phyloP scores from a whole-genome alignment of 1,140 invertebrate species.

The Ridgeia piscesae region DNA sequence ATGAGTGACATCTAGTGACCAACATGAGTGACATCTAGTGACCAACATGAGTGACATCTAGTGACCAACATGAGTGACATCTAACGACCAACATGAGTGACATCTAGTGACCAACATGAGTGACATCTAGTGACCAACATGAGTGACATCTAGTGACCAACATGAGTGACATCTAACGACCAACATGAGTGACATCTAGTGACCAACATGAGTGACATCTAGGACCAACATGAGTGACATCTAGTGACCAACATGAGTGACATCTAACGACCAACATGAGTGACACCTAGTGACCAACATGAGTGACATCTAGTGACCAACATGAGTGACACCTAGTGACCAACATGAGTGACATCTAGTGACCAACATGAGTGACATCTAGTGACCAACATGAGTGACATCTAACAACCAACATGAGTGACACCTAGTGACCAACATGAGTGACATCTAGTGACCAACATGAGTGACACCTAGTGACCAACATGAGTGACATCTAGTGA shows the following conservation, averaged over 20 bases:
- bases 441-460: conserved; percentile 30
- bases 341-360: background rate
- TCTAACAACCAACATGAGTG: conserved; percentile 32
- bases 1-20: conserved; percentile 54
- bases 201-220: conserved; percentile 7
- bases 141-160: conserved; percentile 27
- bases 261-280: conserved; percentile 37
- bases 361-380: conserved; percentile 29
- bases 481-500: background rate
- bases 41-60: conserved; percentile 29
- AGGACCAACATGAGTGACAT: conserved; percentile 29
- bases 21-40: background rate
- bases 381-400: conserved; percentile 49
- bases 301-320: conserved; percentile 27
- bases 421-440: background rate
- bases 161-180: too few species aligned
- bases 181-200: conserved; percentile 54
- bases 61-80: background rate
- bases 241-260: conserved; percentile 46
- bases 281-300: conserved; percentile 1
- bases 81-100: conserved; percentile 45
- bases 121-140: conserved; percentile 6
- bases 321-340: conserved; percentile 54
- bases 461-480: conserved; percentile 53
- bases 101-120: conserved; percentile 38